Conservation (phyloP, 2,797 vertebrate species). For the Limnodromus scolopaceus region DNA sequence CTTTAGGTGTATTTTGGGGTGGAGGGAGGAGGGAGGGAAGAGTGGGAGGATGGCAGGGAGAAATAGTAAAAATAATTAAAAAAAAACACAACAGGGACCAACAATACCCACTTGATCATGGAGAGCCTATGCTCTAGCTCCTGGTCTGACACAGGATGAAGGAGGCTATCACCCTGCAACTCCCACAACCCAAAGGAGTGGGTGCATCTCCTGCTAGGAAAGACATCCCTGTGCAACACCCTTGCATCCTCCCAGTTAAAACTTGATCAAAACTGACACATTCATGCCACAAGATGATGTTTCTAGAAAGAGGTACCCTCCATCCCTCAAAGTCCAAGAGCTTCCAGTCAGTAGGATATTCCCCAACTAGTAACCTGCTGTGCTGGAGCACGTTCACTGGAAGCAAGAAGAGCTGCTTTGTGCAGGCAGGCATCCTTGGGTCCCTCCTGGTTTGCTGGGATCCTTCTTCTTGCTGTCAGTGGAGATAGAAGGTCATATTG, state of each 20-base stretch:
- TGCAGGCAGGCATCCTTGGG: neutral
- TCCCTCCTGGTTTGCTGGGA: neutral
- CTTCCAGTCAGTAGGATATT: neutral
- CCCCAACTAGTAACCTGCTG: neutral
- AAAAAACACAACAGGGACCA: neutral
- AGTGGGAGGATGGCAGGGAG: neutral
- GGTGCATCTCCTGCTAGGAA: rapidly evolving
- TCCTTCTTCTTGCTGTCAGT: neutral
- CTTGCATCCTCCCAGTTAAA: neutral
- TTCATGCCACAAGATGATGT: neutral
- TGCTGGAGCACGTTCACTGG: neutral
- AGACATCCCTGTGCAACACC: neutral
- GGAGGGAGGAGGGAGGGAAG: neutral
- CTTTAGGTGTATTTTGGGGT: neutral
- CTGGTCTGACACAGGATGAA: neutral
- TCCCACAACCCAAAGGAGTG: neutral
- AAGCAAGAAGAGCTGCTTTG: neutral
- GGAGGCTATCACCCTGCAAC: neutral
- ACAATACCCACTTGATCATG: neutral
- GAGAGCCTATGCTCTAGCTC: neutral
- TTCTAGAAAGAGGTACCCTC: neutral
- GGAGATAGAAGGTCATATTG: neutral
- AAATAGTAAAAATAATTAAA: neutral
- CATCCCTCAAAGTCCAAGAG: neutral
- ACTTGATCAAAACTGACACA: neutral